Evolutionary conservation across 2,113 vertebrate genomes (phyloP).

Genomic region (Malurus alboscapulatus): DNA sequence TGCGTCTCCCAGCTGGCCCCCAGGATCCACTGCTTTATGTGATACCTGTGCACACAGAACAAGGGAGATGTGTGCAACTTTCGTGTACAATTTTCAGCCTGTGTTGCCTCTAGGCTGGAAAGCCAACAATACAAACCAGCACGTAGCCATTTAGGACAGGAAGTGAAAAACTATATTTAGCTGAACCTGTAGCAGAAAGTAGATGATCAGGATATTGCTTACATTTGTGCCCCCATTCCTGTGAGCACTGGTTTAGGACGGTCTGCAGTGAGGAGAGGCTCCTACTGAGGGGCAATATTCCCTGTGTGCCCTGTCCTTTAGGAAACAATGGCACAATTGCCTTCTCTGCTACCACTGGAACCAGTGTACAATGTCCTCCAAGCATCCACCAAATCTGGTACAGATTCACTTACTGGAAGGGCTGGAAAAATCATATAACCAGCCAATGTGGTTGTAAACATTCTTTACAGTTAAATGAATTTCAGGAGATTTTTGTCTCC

Average conservation of each 20-base stretch:
- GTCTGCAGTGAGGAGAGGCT: not conserved
- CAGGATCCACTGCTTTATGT: not conserved
- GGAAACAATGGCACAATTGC: not conserved
- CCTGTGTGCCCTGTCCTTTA: not conserved
- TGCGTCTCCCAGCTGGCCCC: not conserved
- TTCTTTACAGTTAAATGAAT: not conserved
- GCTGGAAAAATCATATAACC: not conserved
- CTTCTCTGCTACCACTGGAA: not conserved
- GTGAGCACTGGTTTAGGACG: not conserved
- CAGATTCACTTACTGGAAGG: not conserved
- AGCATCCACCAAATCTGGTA: accelerated
- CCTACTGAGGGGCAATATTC: not conserved
- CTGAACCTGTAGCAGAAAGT: not conserved
- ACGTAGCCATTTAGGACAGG: not conserved
- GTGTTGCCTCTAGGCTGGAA: not conserved
- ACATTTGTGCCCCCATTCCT: not conserved
- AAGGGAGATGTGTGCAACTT: not conserved
- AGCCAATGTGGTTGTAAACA: not conserved
- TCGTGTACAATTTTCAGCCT: not conserved
- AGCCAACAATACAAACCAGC: not conserved
- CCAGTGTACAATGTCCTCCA: not conserved
- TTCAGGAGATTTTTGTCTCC: not conserved
- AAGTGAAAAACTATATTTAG: slow-evolving; percentile 11
- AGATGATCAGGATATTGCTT: not conserved
- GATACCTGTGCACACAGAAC: not conserved